Conservation (phyloP, 2,797 vertebrate genomes). For the Anguilla obscura region DNA sequence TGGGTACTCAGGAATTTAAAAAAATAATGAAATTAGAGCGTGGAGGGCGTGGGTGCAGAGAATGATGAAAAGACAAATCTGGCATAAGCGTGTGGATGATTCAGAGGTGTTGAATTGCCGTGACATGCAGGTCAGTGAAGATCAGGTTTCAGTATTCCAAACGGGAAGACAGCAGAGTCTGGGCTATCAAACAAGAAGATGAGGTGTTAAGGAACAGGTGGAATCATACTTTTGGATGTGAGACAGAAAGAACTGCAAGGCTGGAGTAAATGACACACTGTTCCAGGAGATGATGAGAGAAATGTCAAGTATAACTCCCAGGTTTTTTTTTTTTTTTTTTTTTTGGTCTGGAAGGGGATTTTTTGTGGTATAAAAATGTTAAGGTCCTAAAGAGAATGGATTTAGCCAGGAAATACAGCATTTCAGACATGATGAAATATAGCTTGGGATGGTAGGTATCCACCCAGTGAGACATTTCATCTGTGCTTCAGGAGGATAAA, state of each 20-base stretch:
- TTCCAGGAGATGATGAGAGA: background rate
- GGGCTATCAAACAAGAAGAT: background rate
- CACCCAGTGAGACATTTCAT: background rate
- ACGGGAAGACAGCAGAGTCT: background rate
- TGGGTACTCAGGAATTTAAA: background rate
- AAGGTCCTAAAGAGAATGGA: background rate
- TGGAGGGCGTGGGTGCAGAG: background rate
- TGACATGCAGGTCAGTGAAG: background rate
- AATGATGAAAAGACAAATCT: slow-evolving; percentile 4
- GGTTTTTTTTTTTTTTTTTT: background rate
- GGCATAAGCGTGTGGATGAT: background rate
- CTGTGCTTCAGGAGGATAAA: background rate
- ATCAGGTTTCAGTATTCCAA: background rate
- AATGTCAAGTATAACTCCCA: background rate
- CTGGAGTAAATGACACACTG: background rate
- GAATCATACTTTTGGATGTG: background rate
- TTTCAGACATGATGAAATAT: background rate
- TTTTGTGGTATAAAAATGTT: background rate
- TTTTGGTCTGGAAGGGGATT: background rate
- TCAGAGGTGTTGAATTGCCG: background rate
- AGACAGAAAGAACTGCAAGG: background rate
- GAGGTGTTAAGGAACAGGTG: slow-evolving; percentile 8
- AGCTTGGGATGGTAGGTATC: background rate
- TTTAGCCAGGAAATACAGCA: background rate
- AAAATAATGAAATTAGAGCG: background rate